A percentile compares a stretch with the other conserved stretches of the same genome.
Evolutionary conservation across 2,888 invertebrate species (phyloP).

Genomic region (Noctua pronuba): DNA sequence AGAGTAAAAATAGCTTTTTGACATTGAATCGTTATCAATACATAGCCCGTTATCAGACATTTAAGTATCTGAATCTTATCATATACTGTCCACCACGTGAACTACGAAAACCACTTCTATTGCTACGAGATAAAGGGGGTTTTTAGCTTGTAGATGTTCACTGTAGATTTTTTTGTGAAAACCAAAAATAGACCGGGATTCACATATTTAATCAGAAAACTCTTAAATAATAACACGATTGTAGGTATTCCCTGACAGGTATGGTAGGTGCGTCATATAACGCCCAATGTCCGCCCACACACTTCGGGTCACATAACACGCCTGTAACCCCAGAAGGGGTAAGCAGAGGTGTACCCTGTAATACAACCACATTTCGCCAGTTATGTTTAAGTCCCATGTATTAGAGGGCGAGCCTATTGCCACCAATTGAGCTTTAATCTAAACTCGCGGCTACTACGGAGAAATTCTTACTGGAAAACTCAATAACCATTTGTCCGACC

Average conservation of each 20-base stretch:
- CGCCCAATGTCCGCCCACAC: not conserved
- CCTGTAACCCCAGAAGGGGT: too few species aligned
- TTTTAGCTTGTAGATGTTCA: not conserved
- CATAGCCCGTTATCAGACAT: not conserved
- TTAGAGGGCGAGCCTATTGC: too few species aligned
- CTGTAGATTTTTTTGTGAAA: conserved; percentile 5
- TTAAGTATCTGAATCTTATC: conserved; percentile 5
- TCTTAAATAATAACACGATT: not conserved
- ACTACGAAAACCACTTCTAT: not conserved
- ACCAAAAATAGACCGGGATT: conserved; percentile 14
- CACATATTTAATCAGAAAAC: conserved; percentile 5
- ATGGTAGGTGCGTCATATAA: not conserved
- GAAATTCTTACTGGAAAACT: too few species aligned
- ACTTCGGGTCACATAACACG: not conserved
- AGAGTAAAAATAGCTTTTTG: not conserved
- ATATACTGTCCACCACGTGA: not conserved
- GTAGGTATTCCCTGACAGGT: conserved; percentile 11
- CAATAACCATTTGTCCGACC: too few species aligned
- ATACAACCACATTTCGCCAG: too few species aligned
- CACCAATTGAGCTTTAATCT: too few species aligned
- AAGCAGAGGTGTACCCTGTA: too few species aligned
- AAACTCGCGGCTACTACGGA: too few species aligned
- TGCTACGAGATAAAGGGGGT: not conserved
- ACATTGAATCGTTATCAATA: conserved; percentile 5
- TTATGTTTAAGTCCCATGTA: too few species aligned